Evolutionary conservation across 1,140 invertebrate genomes (phyloP).

Genomic region (Drosophila lini): DNA sequence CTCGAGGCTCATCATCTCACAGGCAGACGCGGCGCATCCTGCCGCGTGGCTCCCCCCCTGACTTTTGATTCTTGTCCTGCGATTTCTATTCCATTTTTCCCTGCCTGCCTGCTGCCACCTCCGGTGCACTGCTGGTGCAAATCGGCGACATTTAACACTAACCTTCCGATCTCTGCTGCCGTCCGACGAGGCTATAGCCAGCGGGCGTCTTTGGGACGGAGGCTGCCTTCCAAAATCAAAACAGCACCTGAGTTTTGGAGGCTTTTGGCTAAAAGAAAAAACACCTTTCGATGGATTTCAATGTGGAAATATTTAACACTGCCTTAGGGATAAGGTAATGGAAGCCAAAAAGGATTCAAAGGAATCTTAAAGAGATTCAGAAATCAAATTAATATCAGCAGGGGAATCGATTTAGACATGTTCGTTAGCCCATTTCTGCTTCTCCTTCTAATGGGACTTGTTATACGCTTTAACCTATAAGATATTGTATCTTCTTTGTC

Average conservation of each 20-base stretch:
- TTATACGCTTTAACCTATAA: neutral
- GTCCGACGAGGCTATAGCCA: conserved; percentile 8
- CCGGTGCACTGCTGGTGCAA: conserved; percentile 77
- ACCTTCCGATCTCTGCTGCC: conserved; percentile 50
- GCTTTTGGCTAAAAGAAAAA: neutral
- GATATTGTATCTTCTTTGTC: neutral
- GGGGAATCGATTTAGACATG: neutral
- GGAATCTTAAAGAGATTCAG: too few species aligned
- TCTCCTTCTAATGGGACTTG: too few species aligned
- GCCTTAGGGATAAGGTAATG: neutral
- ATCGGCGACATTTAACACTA: conserved; percentile 74
- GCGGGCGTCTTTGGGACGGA: conserved; percentile 20
- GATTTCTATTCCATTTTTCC: conserved; percentile 1
- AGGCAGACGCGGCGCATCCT: conserved; percentile 48
- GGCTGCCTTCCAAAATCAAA: conserved; percentile 37
- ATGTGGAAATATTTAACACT: neutral
- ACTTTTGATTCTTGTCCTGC: neutral
- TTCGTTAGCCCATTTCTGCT: too few species aligned
- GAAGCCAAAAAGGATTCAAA: neutral
- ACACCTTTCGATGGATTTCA: conserved; percentile 31
- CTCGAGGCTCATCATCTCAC: conserved; percentile 63
- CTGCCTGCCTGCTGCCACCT: conserved; percentile 33
- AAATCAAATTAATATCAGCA: neutral
- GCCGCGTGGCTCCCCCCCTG: conserved; percentile 56
- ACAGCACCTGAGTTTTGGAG: conserved; percentile 42